A percentile compares a stretch with the other conserved stretches of the same genome.
Conservation (phyloP, 2,797 vertebrate genomes). For the Petrocephalus sullivani region DNA sequence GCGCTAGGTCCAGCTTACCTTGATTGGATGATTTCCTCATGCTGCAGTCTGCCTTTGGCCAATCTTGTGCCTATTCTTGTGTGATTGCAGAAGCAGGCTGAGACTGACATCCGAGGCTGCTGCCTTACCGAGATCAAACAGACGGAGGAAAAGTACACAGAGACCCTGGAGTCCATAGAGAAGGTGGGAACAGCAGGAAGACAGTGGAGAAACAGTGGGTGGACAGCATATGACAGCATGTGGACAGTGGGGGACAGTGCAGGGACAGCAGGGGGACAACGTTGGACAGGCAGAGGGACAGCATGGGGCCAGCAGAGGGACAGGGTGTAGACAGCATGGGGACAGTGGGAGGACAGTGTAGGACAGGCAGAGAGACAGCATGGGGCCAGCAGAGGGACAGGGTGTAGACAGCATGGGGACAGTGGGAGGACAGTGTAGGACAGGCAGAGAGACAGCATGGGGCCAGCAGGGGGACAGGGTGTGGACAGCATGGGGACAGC, state of each 20-base stretch:
- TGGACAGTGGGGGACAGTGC: background rate
- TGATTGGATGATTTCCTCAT: background rate
- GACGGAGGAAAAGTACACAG: slow-evolving; percentile 96
- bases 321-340: too few relatives aligned
- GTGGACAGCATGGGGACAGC: background rate
- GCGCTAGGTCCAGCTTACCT: background rate
- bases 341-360: too few relatives aligned
- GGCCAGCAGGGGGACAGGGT: too few relatives aligned
- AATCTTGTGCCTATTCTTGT: background rate
- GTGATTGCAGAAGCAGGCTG: slow-evolving; percentile 75
- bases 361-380: too few relatives aligned
- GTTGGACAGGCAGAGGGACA: too few relatives aligned
- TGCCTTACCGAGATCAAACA: slow-evolving; percentile 92
- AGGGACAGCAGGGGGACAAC: too few relatives aligned
- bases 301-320: too few relatives aligned
- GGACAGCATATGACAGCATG: too few relatives aligned
- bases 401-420: background rate
- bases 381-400: too few relatives aligned
- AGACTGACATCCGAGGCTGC: slow-evolving; percentile 89
- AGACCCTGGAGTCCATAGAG: slow-evolving; percentile 94
- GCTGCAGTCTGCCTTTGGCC: background rate
- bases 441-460: too few relatives aligned
- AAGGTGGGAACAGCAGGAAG: slow-evolving; percentile 63
- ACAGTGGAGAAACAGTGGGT: background rate
- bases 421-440: background rate